These are phyloP conservation scores for Torymus auratus DNA, from an alignment of 2,888 invertebrate species.

Conservation along the genomic window DNA sequence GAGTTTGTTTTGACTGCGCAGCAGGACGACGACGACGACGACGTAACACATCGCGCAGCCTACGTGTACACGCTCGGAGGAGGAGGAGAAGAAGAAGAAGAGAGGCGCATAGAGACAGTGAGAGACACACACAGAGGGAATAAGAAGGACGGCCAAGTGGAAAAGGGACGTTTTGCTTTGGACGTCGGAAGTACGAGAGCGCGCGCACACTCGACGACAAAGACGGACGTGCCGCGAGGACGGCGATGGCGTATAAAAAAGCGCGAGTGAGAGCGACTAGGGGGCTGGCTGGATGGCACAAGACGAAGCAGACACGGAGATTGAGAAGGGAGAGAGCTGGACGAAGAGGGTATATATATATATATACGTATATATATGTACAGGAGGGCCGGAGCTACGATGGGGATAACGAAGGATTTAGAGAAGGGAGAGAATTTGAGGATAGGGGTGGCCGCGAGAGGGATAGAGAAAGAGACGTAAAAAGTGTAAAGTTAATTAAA, in stretches of 20 bases:
- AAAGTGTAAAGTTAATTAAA: conserved; percentile 42
- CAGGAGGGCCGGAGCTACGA: too few species aligned
- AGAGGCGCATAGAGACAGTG: not conserved
- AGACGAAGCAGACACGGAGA: conserved; percentile 1
- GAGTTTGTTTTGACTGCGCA: conserved; percentile 46
- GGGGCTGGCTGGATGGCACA: not conserved
- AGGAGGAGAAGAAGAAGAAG: not conserved
- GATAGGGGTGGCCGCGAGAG: not conserved
- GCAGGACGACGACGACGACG: conserved; percentile 24
- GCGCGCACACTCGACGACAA: conserved; percentile 31
- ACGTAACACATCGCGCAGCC: not conserved
- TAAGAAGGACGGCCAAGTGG: conserved; percentile 10
- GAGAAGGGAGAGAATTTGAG: not conserved
- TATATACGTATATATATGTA: too few species aligned
- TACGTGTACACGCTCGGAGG: not conserved
- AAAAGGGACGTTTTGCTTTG: conserved; percentile 28
- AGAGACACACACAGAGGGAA: not conserved
- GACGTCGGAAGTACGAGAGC: not conserved
- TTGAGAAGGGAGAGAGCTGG: conserved; percentile 13
- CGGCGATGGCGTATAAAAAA: conserved; percentile 8
- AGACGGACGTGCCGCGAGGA: conserved; percentile 38
- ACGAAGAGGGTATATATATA: not conserved
- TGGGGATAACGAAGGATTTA: conserved; percentile 21
- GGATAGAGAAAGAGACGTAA: not conserved
- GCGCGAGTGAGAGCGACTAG: not conserved